Percentiles rank a stretch among this genome's conserved stretches.
Conservation (phyloP, 2,113 vertebrate species). For the Atrichornis clamosus region DNA sequence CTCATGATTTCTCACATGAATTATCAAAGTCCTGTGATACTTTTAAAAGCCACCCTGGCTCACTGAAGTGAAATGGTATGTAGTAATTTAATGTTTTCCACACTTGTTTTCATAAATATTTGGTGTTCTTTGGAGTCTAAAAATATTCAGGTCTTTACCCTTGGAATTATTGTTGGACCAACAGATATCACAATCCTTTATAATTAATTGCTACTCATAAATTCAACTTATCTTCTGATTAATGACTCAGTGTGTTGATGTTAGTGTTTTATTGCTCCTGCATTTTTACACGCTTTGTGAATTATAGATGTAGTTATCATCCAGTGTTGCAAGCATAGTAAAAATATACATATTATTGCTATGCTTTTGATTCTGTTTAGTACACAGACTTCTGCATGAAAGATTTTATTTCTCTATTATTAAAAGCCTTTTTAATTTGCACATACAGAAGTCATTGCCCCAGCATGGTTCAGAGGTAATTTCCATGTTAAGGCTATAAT, state of each 20-base stretch:
- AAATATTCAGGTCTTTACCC: neutral
- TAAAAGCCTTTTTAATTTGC: conserved; percentile 63
- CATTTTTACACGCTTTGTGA: conserved; percentile 34
- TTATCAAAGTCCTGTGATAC: neutral
- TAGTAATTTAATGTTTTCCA: neutral
- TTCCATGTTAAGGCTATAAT: neutral
- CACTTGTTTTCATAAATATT: conserved; percentile 1
- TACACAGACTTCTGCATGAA: conserved; percentile 46
- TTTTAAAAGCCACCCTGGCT: neutral
- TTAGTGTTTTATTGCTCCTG: conserved; percentile 67
- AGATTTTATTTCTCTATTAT: conserved; percentile 62
- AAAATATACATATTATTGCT: conserved; percentile 48
- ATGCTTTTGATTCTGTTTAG: conserved; percentile 60
- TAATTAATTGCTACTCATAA: conserved; percentile 58
- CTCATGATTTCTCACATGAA: neutral
- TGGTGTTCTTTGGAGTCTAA: neutral
- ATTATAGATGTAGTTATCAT: conserved; percentile 45
- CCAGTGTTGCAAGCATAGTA: neutral
- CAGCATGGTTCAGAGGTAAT: conserved; percentile 44
- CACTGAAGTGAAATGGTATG: neutral
- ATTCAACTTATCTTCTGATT: conserved; percentile 64
- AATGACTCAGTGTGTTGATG: conserved; percentile 41
- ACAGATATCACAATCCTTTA: conserved; percentile 17
- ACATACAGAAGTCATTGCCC: neutral
- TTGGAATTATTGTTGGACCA: neutral